Conservation (phyloP, 2,888 invertebrate species). For the Drosophila antonietae region DNA sequence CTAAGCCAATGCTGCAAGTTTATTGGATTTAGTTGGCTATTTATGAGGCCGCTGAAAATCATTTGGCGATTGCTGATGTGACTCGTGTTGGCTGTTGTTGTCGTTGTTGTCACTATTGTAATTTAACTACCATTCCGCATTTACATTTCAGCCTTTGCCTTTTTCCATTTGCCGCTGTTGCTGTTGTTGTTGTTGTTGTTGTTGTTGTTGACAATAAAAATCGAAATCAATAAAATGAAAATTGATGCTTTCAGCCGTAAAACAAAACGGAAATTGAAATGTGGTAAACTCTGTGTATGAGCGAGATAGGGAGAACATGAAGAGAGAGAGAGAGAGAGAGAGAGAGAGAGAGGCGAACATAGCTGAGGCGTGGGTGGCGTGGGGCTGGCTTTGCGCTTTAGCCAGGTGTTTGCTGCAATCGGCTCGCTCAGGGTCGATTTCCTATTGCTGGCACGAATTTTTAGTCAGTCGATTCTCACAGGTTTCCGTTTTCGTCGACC, state of each 20-base stretch:
- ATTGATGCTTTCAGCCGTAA: slow-evolving; percentile 78
- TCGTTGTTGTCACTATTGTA: slow-evolving; percentile 26
- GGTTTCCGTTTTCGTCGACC: slow-evolving; percentile 18
- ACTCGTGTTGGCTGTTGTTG: slow-evolving; percentile 7
- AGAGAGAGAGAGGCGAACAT: background rate
- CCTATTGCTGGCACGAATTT: slow-evolving; percentile 21
- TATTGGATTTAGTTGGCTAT: slow-evolving; percentile 65
- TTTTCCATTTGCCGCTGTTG: slow-evolving; percentile 32
- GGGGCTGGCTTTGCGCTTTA: slow-evolving; percentile 1
- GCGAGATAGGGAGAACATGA: background rate
- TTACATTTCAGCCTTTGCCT: slow-evolving; percentile 46
- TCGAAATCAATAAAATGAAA: slow-evolving; percentile 80
- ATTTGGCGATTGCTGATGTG: slow-evolving; percentile 20
- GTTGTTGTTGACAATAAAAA: slow-evolving; percentile 67
- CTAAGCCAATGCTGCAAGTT: slow-evolving; percentile 33
- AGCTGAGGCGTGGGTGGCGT: background rate
- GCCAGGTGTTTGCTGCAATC: slow-evolving; percentile 26
- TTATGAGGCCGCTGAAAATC: slow-evolving; percentile 35
- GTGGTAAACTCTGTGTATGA: slow-evolving; percentile 51
- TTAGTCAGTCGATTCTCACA: slow-evolving; percentile 3
- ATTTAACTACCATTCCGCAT: slow-evolving; percentile 55
- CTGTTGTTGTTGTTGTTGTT: slow-evolving; percentile 24
- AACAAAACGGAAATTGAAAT: slow-evolving; percentile 80
- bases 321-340: background rate
- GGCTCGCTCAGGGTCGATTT: slow-evolving; percentile 43